phyloP scores from a whole-genome alignment of 1,140 invertebrate species.

The Halictus rubicundus region DNA sequence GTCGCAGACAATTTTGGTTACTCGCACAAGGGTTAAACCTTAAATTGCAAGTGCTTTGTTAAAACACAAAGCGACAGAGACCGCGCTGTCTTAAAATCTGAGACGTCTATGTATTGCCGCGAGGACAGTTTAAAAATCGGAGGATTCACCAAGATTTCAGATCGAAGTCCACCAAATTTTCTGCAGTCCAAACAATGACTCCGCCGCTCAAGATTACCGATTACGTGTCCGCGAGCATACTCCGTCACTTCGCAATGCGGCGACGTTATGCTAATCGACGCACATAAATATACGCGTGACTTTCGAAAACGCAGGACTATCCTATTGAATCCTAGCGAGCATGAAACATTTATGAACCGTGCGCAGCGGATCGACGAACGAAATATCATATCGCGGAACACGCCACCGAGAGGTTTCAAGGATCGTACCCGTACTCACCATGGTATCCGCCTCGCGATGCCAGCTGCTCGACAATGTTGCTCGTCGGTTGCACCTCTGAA shows the following conservation, averaged over 20 bases:
- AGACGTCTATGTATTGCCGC: no score
- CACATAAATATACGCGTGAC: not conserved
- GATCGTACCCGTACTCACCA: conserved; percentile 27
- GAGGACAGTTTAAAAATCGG: no score
- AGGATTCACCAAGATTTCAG: no score
- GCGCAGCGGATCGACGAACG: conserved; percentile 9
- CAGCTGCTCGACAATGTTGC: conserved; percentile 5
- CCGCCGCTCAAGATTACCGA: not conserved
- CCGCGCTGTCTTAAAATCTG: no score
- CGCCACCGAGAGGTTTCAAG: not conserved
- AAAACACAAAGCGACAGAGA: no score
- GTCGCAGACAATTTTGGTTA: no score
- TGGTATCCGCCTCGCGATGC: not conserved
- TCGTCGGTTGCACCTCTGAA: conserved; percentile 9
- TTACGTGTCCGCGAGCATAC: not conserved
- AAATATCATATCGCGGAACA: conserved; percentile 29
- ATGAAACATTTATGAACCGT: conserved; percentile 44
- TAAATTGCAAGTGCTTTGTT: no score
- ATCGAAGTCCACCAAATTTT: not conserved
- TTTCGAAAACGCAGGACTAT: conserved; percentile 22
- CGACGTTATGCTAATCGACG: conserved; percentile 12
- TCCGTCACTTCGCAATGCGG: not conserved
- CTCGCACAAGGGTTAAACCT: no score
- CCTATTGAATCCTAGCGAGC: conserved; percentile 25
- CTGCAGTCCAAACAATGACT: not conserved